Evolutionary conservation across 2,888 invertebrate species (phyloP).

Genomic region (Eurytoma adleriae): DNA sequence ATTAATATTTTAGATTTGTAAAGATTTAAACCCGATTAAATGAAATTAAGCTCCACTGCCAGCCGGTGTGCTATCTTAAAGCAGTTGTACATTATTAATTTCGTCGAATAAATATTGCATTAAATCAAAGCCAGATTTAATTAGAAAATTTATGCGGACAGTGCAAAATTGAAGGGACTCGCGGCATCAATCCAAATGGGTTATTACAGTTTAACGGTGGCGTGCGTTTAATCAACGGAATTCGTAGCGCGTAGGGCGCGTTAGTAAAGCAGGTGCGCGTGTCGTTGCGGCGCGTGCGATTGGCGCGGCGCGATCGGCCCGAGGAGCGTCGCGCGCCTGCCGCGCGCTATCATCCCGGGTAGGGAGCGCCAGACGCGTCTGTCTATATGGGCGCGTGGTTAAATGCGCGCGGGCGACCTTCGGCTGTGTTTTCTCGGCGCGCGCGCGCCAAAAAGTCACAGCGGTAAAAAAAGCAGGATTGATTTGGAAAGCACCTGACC

Average conservation of each 20-base stretch:
- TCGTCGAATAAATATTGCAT: no score
- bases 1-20: no score
- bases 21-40: no score
- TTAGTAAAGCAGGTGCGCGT: slow-evolving; percentile 35
- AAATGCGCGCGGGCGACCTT: neutral
- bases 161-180: no score
- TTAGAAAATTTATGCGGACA: no score
- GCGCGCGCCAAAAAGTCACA: neutral
- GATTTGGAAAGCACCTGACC: slow-evolving; percentile 47
- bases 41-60: no score
- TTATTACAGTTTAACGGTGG: slow-evolving; percentile 14
- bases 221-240: slow-evolving; percentile 44
- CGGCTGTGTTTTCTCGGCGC: slow-evolving; percentile 21
- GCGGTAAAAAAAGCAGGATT: slow-evolving; percentile 11
- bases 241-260: neutral
- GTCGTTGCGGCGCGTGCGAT: slow-evolving; percentile 36
- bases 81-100: no score
- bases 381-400: no score
- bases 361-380: neutral
- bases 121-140: no score
- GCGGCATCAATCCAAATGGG: no score
- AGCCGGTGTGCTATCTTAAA: no score
- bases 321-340: neutral
- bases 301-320: neutral
- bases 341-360: slow-evolving; percentile 11